Evolutionary conservation across 1,140 invertebrate species (phyloP).

Genomic region (Meloidogyne floridensis): DNA sequence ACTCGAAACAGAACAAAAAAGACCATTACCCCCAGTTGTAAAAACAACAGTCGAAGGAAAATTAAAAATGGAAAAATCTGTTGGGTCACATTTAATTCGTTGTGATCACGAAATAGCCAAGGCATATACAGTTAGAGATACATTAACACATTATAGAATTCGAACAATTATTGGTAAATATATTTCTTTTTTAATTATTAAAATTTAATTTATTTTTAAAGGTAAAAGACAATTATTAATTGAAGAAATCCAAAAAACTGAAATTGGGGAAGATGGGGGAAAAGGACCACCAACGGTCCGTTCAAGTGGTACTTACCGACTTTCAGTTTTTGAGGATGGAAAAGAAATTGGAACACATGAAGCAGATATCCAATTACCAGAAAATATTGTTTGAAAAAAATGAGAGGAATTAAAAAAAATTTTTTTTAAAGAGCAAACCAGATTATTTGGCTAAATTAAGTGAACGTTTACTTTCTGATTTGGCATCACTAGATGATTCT

Average conservation of each 20-base stretch:
- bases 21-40: constrained; percentile 46
- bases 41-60: constrained; percentile 53
- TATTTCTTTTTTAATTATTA: neutral
- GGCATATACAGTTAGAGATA: constrained; percentile 53
- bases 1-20: constrained; percentile 24
- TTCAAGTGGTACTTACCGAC: constrained; percentile 42
- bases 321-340: constrained; percentile 54
- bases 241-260: constrained; percentile 44
- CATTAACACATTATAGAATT: constrained; percentile 51
- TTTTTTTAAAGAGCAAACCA: constrained; percentile 45
- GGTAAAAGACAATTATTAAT: constrained; percentile 42
- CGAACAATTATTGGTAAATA: constrained; percentile 41
- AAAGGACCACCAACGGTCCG: constrained; percentile 32
- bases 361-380: constrained; percentile 48
- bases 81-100: constrained; percentile 40
- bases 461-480: constrained; percentile 45
- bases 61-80: constrained; percentile 55
- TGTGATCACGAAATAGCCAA: constrained; percentile 52
- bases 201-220: neutral
- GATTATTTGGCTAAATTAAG: constrained; percentile 55
- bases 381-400: constrained; percentile 48
- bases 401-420: constrained; percentile 1
- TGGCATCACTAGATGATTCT: constrained; percentile 45
- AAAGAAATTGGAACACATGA: constrained; percentile 52
- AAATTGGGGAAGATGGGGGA: constrained; percentile 1